Evolutionary conservation across 2,797 vertebrate species (phyloP).

Genomic region (Phylloscopus collybita): DNA sequence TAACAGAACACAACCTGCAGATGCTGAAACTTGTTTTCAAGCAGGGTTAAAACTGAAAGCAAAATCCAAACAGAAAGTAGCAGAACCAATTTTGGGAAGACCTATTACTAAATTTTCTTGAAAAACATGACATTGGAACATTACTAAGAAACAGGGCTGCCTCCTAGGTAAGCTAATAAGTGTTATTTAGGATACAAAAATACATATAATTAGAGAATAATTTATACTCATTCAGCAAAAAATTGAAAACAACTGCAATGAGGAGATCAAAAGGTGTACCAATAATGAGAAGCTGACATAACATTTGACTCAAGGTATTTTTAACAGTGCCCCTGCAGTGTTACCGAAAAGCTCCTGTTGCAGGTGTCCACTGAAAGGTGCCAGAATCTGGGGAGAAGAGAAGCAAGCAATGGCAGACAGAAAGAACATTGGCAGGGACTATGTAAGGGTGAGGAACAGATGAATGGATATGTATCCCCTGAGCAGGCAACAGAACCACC

Average conservation of each 20-base stretch:
- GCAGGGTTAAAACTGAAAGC: not conserved
- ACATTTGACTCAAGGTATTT: not conserved
- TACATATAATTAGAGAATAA: not conserved
- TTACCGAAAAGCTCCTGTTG: not conserved
- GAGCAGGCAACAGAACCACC: not conserved
- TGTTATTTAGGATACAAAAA: not conserved
- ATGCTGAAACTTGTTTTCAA: not conserved
- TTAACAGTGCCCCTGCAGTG: not conserved
- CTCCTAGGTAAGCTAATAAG: not conserved
- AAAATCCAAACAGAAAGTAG: not conserved
- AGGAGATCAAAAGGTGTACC: not conserved
- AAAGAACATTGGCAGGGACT: not conserved
- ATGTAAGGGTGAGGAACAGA: not conserved
- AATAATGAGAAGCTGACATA: not conserved
- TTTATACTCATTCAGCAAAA: not conserved
- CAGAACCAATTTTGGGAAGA: not conserved
- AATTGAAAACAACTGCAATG: not conserved
- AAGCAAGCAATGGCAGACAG: not conserved
- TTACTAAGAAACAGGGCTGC: not conserved
- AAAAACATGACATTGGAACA: not conserved
- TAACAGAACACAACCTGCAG: not conserved
- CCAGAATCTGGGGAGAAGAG: not conserved
- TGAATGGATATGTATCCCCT: accelerated
- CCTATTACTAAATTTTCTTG: not conserved
- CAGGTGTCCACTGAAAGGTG: not conserved